phyloP scores from a whole-genome alignment of 2,113 vertebrate species.

The Amphiprion ocellaris region DNA sequence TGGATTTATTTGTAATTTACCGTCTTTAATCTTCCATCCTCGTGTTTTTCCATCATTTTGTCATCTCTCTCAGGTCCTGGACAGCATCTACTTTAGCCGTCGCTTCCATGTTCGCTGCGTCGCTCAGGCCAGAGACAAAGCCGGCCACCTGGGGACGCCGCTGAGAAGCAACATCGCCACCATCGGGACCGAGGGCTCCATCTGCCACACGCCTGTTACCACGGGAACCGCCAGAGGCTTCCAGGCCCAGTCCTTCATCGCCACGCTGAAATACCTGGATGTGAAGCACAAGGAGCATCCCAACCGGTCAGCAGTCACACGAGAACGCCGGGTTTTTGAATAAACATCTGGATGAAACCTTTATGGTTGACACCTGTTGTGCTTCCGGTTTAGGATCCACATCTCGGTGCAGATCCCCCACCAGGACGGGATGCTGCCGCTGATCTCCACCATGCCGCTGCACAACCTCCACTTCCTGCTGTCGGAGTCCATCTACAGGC shows the following conservation, averaged over 20 bases:
- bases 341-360: fast-evolving
- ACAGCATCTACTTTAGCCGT: slow-evolving; percentile 98
- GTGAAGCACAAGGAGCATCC: slow-evolving; percentile 98
- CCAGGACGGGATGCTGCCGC: slow-evolving; percentile 98
- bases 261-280: slow-evolving; percentile 95
- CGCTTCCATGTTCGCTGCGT: slow-evolving; percentile 96
- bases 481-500: slow-evolving; percentile 97
- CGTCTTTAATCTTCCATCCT: too few species aligned
- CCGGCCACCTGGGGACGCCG: slow-evolving; percentile 92
- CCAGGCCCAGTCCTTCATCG: slow-evolving; percentile 98
- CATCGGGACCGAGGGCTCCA: slow-evolving; percentile 94
- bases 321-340: not conserved
- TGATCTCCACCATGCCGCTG: slow-evolving; percentile 96
- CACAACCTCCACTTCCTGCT: slow-evolving; percentile 98
- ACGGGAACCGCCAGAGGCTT: slow-evolving; percentile 94
- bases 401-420: slow-evolving; percentile 99
- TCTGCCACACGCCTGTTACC: slow-evolving; percentile 96
- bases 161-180: slow-evolving; percentile 93
- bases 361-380: not conserved
- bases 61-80: slow-evolving; percentile 88
- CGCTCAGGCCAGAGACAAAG: slow-evolving; percentile 94
- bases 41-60: not conserved
- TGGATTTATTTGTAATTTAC: too few species aligned
- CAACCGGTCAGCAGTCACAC: slow-evolving; percentile 87
- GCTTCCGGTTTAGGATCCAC: slow-evolving; percentile 88